Evolutionary conservation across 30 jellyfish, hydroid and myxozoan genomes (phyloP), one percentile per base, ranked within the genome.

Genomic region (Cassiopea xamachana): DNA sequence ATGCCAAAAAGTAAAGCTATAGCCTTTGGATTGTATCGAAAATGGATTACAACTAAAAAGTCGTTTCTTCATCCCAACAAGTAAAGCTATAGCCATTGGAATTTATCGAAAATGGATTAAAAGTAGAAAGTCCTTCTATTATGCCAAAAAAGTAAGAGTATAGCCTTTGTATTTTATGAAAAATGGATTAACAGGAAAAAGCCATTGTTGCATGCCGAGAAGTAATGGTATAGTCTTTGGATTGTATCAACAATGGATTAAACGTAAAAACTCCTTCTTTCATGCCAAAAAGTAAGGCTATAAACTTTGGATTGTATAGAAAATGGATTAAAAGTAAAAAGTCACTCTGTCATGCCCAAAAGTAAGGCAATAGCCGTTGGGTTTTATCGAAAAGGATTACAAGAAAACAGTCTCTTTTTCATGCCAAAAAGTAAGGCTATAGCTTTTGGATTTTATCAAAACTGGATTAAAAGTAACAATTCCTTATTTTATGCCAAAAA

Each of bases 21-120:
- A n/a, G 18, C 83, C 83, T 74, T 74, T 7, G 60, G 46, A n/a
- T 46, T 74, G 60, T 46, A 10, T 69, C 48, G n/a, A 69, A 69
- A 16, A n/a, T 46, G 60, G 18, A 15, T 10, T 6, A n/a, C 45
- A n/a, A 16, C 27, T n/a, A 74, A n/a, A 17, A 5, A 49, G 83
- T 13, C 59, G 13, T 3, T 74, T 74, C 45, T 74, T 46, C n/a
- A 18, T 7, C 14, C 18, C 83, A 74, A 74, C 12, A 16, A n/a
- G 79, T 69, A 69, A 69, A 39, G 79, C n/a, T 69, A 69, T 27
- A 59, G 13, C 69, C 48, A 10, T 16, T 16, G 46, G 79, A 10
- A 7, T 69, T 69, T 69, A 7, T 16, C 39, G 39, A 27, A 27
- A 27, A 27, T 27, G 39, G 39, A 27, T 27, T 27, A 27, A 27